Percentiles rank a stretch among this genome's conserved stretches.
phyloP scores from a whole-genome alignment of 2,797 vertebrate genomes.

The Merluccius polli region DNA sequence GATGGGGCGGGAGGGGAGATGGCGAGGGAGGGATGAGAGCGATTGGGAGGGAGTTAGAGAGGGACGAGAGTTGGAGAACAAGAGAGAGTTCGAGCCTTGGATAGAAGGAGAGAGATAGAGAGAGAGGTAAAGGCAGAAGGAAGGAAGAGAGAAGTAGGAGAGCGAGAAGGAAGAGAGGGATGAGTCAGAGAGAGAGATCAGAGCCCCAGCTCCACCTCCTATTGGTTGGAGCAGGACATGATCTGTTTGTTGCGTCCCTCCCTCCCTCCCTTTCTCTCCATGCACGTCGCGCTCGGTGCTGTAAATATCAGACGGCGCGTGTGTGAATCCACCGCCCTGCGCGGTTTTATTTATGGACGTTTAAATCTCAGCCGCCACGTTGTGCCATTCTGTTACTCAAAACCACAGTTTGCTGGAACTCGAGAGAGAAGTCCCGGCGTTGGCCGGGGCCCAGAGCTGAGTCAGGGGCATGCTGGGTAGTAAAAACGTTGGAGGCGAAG shows the following conservation, averaged over 20 bases:
- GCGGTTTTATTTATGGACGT: slow-evolving; percentile 32
- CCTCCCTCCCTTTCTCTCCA: slow-evolving; percentile 8
- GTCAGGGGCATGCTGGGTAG: slow-evolving; percentile 15
- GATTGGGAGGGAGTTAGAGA: no score
- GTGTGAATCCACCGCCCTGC: slow-evolving; percentile 27
- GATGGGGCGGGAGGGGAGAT: no score
- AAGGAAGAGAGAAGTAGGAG: no score
- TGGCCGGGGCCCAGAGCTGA: slow-evolving; percentile 5
- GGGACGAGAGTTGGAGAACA: no score
- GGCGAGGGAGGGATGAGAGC: no score
- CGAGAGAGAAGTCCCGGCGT: slow-evolving; percentile 7
- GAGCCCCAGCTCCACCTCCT: slow-evolving; percentile 59
- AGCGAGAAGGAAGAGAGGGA: not conserved
- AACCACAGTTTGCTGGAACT: slow-evolving; percentile 12
- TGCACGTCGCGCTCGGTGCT: slow-evolving; percentile 16
- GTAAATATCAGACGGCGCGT: slow-evolving; percentile 17
- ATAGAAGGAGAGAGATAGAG: no score
- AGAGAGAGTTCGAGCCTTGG: no score
- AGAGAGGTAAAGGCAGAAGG: slow-evolving; percentile 56
- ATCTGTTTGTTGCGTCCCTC: slow-evolving; percentile 45
- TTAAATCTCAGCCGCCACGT: slow-evolving; percentile 15
- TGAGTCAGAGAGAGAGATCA: slow-evolving; percentile 32
- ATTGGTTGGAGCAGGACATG: slow-evolving; percentile 50
- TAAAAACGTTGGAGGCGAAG: slow-evolving; percentile 27
- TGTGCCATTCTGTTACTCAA: slow-evolving; percentile 33